These are phyloP conservation scores for Chionodraco myersi DNA, from an alignment of 2,113 vertebrate species.

Conservation along the genomic window DNA sequence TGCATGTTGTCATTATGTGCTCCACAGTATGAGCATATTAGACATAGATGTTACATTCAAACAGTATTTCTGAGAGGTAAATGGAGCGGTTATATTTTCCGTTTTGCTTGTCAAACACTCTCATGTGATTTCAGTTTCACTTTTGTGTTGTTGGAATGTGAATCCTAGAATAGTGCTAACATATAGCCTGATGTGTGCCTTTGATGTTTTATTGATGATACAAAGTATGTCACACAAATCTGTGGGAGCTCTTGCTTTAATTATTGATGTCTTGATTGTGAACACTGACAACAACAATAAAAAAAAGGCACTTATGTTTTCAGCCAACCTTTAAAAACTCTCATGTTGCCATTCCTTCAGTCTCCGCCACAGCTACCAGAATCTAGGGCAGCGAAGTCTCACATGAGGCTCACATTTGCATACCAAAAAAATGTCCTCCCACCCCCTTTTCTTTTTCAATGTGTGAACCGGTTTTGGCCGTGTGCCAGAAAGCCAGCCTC, in stretches of 20 bases:
- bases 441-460: constrained; percentile 60
- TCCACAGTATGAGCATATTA: constrained; percentile 1
- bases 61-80: constrained; percentile 3
- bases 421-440: constrained; percentile 69
- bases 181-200: constrained; percentile 54
- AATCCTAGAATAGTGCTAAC: constrained; percentile 38
- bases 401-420: constrained; percentile 83
- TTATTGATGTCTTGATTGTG: constrained; percentile 75
- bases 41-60: not conserved
- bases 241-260: constrained; percentile 66
- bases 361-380: constrained; percentile 62
- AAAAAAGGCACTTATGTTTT: constrained; percentile 58
- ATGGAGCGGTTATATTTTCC: constrained; percentile 14
- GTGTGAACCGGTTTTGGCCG: constrained; percentile 76
- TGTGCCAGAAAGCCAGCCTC: constrained; percentile 75
- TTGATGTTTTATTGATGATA: constrained; percentile 83
- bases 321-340: constrained; percentile 42
- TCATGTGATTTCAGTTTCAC: no score
- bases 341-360: constrained; percentile 66
- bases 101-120: constrained; percentile 18
- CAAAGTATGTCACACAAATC: constrained; percentile 79
- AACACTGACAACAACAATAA: constrained; percentile 63
- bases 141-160: constrained; percentile 7
- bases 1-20: not conserved
- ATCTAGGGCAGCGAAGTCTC: constrained; percentile 83